phyloP scores from a whole-genome alignment of 2,888 invertebrate genomes.

The Elysia crispata region DNA sequence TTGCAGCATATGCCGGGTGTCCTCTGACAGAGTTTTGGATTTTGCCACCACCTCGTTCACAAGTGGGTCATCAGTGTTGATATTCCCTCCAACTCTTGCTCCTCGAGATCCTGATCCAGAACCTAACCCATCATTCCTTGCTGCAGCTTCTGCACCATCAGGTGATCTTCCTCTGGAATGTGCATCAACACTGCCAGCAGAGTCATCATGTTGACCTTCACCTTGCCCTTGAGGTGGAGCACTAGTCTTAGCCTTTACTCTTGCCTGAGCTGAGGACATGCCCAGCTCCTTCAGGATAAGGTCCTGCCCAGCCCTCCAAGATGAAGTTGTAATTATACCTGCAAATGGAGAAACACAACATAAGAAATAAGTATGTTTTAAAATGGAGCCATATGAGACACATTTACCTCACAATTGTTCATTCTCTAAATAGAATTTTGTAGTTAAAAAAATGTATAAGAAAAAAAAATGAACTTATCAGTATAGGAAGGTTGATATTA shows the following conservation, averaged over 20 bases:
- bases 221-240: conserved; percentile 19
- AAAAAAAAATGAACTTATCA: too few relatives aligned
- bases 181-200: too few relatives aligned
- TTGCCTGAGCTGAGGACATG: conserved; percentile 45
- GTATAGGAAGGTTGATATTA: too few relatives aligned
- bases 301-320: conserved; percentile 71
- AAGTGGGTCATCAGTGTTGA: not conserved
- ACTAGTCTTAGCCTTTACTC: conserved; percentile 26
- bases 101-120: too few relatives aligned
- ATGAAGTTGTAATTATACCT: conserved; percentile 72
- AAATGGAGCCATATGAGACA: too few relatives aligned
- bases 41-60: conserved; percentile 25
- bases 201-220: not conserved
- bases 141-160: conserved; percentile 47
- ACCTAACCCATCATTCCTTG: not conserved
- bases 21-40: conserved; percentile 47
- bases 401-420: too few relatives aligned
- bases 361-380: too few relatives aligned
- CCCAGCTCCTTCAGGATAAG: conserved; percentile 66
- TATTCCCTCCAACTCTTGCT: not conserved
- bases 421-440: too few relatives aligned
- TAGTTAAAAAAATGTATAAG: too few relatives aligned
- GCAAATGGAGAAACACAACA: conserved; percentile 21
- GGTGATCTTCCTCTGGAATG: conserved; percentile 27
- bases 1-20: conserved; percentile 51